Percentiles rank a stretch among this genome's conserved stretches.
Evolutionary conservation across 1,140 invertebrate species (phyloP).

Genomic region (Parapsyche elsis): DNA sequence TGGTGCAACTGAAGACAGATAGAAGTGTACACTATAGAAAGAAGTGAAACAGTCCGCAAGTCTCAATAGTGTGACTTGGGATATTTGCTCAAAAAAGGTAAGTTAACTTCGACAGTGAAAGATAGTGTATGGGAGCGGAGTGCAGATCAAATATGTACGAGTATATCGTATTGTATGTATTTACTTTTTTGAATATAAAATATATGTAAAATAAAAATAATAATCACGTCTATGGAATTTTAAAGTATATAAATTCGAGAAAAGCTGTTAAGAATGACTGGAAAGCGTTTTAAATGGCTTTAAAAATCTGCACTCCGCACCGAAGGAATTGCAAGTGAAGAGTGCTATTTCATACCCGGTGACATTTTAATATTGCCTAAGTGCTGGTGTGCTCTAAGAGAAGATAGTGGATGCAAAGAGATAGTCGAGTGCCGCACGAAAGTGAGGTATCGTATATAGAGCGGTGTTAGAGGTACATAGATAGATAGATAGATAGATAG

Average conservation of each 20-base stretch:
- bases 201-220: neutral
- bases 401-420: constrained; percentile 55
- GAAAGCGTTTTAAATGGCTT: neutral
- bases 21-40: constrained; percentile 30
- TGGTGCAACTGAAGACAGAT: constrained; percentile 51
- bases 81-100: constrained; percentile 46
- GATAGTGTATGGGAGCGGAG: neutral
- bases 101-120: constrained; percentile 32
- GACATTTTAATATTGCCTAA: constrained; percentile 50
- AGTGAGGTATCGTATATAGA: constrained; percentile 39
- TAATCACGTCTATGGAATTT: neutral
- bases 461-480: neutral
- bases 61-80: constrained; percentile 45
- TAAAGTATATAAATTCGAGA: neutral
- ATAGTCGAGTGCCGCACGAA: constrained; percentile 43
- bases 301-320: constrained; percentile 10
- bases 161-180: neutral
- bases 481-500: constrained; percentile 35
- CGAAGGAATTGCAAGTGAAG: constrained; percentile 21
- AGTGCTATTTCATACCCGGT: constrained; percentile 42
- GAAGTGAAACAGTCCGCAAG: constrained; percentile 45
- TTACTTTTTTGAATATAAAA: neutral
- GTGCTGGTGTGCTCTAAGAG: constrained; percentile 53
- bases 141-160: neutral
- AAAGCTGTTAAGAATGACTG: neutral